A percentile compares a stretch with the other conserved stretches of the same genome.
Conservation (phyloP, 92 coral and sea anemone species). For the Porites rus region DNA sequence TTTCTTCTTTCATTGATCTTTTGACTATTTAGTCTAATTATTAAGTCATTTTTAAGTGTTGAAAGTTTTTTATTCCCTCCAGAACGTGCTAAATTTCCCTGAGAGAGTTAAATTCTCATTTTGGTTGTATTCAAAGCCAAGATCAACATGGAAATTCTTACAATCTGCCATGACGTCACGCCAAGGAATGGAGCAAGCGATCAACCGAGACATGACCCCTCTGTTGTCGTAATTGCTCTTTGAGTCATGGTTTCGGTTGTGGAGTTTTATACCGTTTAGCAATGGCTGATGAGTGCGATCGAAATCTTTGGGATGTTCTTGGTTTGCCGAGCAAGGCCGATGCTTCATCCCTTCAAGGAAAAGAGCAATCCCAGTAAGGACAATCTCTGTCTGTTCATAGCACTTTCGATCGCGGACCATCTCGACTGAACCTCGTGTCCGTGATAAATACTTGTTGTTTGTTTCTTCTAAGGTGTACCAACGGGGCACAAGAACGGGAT, state of each 20-base stretch:
- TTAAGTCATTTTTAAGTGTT: too few relatives aligned
- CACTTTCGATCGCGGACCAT: constrained; percentile 24
- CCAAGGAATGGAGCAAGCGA: constrained; percentile 56
- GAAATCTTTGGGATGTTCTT: constrained; percentile 76
- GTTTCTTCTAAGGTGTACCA: constrained; percentile 53
- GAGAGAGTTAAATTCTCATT: background rate
- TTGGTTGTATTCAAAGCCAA: background rate
- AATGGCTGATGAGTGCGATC: constrained; percentile 68
- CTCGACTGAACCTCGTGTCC: constrained; percentile 29
- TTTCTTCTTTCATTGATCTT: too few relatives aligned
- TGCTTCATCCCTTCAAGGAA: constrained; percentile 18
- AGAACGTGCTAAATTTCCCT: background rate
- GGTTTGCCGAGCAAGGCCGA: constrained; percentile 41
- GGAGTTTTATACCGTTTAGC: background rate
- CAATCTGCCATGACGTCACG: constrained; percentile 69
- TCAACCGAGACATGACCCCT: constrained; percentile 15
- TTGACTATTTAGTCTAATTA: too few relatives aligned
- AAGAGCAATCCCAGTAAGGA: constrained; percentile 40
- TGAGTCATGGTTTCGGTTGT: constrained; percentile 26
- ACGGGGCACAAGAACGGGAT: constrained; percentile 45
- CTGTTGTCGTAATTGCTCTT: constrained; percentile 15
- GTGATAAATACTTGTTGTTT: constrained; percentile 46
- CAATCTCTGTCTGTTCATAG: background rate
- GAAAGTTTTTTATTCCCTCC: too few relatives aligned
- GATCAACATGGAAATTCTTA: constrained; percentile 48